Percentiles rank a stretch among this genome's conserved stretches.
These are phyloP conservation scores for Elgaria multicarinata DNA, from an alignment of 2,113 vertebrate genomes.

Conservation along the genomic window DNA sequence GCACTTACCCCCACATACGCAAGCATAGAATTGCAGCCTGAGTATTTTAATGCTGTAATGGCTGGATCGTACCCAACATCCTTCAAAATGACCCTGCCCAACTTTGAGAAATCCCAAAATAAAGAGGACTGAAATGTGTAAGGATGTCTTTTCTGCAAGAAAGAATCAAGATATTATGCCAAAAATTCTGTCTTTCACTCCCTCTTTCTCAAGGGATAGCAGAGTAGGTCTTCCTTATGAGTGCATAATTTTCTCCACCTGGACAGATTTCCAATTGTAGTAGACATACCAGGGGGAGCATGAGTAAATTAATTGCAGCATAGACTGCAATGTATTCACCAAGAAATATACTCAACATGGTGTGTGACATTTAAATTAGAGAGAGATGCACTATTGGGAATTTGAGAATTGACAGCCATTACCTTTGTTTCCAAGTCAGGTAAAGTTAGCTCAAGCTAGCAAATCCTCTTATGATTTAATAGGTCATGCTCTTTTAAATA, in stretches of 20 bases:
- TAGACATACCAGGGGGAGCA: slow-evolving; percentile 4
- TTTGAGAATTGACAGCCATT: slow-evolving; percentile 6
- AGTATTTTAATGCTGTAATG: not conserved
- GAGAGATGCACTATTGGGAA: not conserved
- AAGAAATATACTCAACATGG: not conserved
- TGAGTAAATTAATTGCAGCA: slow-evolving; percentile 47
- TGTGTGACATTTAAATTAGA: slow-evolving; percentile 33
- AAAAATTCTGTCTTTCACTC: slow-evolving; percentile 14
- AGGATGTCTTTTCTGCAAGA: slow-evolving; percentile 5
- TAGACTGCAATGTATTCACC: slow-evolving; percentile 34
- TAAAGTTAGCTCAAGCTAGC: slow-evolving; percentile 14
- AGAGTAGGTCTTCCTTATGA: slow-evolving; percentile 42
- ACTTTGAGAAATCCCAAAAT: slow-evolving; percentile 36
- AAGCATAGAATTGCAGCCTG: not conserved
- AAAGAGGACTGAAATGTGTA: slow-evolving; percentile 17
- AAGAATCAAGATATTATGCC: slow-evolving; percentile 5
- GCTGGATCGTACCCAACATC: not conserved
- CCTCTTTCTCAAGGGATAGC: slow-evolving; percentile 30
- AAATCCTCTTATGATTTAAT: not conserved
- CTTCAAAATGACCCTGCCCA: slow-evolving; percentile 15
- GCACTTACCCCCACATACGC: not conserved
- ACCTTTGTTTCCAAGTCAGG: slow-evolving; percentile 14
- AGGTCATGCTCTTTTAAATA: not conserved
- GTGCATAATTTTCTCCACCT: slow-evolving; percentile 52
- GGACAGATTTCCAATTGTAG: slow-evolving; percentile 53